Conservation (phyloP, 30 jellyfish, hydroid and myxozoan genomes). For the Aurelia sp. region DNA sequence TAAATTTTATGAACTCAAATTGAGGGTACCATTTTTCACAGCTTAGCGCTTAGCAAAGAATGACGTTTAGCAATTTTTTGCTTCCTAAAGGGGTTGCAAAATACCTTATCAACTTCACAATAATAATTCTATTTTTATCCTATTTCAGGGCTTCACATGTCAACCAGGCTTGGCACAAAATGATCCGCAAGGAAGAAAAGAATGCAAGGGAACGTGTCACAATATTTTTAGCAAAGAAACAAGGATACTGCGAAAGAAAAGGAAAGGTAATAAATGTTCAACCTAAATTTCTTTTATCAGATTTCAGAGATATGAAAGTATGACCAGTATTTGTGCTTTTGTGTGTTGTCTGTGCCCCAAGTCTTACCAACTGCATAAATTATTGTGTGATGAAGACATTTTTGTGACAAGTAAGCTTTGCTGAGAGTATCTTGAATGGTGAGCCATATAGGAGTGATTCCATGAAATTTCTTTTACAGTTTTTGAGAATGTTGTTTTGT, state of each 20-base stretch:
- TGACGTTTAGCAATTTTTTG: background rate
- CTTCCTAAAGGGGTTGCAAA: no score
- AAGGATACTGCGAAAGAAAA: background rate
- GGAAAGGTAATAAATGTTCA: constrained; percentile 40
- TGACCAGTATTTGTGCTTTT: no score
- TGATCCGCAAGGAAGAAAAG: constrained; percentile 8
- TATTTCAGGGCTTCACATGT: constrained; percentile 45
- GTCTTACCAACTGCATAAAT: no score
- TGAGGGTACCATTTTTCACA: background rate
- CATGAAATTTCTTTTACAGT: background rate
- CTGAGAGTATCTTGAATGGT: no score
- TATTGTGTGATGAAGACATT: no score
- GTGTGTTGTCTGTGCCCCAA: no score
- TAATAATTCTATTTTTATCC: background rate
- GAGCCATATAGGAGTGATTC: background rate
- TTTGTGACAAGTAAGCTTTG: no score
- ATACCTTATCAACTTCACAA: background rate
- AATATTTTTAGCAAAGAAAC: constrained; percentile 17
- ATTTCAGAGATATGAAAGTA: no score
- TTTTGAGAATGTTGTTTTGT: background rate
- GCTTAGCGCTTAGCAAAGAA: background rate
- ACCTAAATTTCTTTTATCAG: no score
- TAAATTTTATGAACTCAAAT: no score
- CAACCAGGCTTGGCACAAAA: constrained; percentile 43
- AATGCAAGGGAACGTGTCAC: constrained; percentile 14